Percentiles rank a stretch among this genome's conserved stretches.
These are phyloP conservation scores for Scaptomyza caliginosa DNA, from an alignment of 2,888 invertebrate species.

Conservation along the genomic window DNA sequence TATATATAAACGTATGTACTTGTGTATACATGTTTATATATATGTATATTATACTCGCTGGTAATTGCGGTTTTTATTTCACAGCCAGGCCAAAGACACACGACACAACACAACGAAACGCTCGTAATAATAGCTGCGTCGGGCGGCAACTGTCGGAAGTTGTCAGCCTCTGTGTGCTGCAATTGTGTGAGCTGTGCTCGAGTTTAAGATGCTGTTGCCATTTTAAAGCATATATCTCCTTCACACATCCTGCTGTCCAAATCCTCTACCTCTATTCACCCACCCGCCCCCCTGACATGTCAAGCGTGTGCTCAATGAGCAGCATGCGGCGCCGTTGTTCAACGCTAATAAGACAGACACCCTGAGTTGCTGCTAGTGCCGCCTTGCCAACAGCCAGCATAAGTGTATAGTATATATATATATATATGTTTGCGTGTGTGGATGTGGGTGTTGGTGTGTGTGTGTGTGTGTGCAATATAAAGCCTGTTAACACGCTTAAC, in stretches of 20 bases:
- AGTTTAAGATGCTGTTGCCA: slow-evolving; percentile 38
- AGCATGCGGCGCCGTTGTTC: slow-evolving; percentile 51
- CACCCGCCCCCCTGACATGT: slow-evolving; percentile 12
- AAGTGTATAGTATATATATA: slow-evolving; percentile 26
- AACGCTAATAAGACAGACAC: slow-evolving; percentile 68
- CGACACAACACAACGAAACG: slow-evolving; percentile 4
- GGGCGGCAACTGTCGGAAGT: slow-evolving; percentile 68
- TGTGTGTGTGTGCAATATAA: slow-evolving; percentile 61
- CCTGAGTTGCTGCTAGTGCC: slow-evolving; percentile 7
- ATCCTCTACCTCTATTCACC: too few species aligned
- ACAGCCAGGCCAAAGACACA: slow-evolving; percentile 40
- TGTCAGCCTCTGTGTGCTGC: slow-evolving; percentile 61
- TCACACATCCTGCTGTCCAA: background rate
- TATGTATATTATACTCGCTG: slow-evolving; percentile 59
- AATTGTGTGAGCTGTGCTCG: slow-evolving; percentile 18
- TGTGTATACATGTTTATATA: slow-evolving; percentile 47
- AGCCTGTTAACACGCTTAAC: slow-evolving; percentile 79
- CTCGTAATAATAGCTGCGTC: slow-evolving; percentile 48
- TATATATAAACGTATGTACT: slow-evolving; percentile 42
- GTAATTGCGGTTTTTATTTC: slow-evolving; percentile 81
- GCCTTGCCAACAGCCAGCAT: slow-evolving; percentile 29
- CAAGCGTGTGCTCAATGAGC: slow-evolving; percentile 56
- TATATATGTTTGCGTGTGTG: slow-evolving; percentile 4
- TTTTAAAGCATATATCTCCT: slow-evolving; percentile 58
- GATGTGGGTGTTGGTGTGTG: slow-evolving; percentile 33